Percentiles rank a stretch among this genome's conserved stretches.
Conservation (phyloP, 2,888 invertebrate genomes). For the Lithophane leautieri region DNA sequence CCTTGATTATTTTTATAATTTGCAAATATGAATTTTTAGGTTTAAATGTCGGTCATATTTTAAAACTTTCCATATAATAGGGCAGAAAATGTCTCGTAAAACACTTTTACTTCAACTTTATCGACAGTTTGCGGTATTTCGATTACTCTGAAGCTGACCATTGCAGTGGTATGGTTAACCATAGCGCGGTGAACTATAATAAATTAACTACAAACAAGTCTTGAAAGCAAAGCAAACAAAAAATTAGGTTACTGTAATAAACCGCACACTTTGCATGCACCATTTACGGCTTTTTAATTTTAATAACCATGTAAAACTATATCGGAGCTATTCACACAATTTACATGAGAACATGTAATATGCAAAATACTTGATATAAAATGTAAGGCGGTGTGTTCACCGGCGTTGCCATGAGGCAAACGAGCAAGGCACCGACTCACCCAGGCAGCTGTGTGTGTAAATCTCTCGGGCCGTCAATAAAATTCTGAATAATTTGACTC, state of each 20-base stretch:
- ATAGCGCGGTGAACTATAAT: constrained; percentile 19
- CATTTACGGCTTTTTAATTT: constrained; percentile 60
- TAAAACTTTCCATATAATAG: background rate
- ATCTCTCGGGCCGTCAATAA: constrained; percentile 80
- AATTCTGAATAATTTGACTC: constrained; percentile 82
- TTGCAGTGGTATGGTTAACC: constrained; percentile 17
- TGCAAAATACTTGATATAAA: constrained; percentile 61
- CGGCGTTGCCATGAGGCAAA: constrained; percentile 41
- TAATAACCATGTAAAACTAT: constrained; percentile 59
- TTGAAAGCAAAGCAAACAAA: constrained; percentile 50
- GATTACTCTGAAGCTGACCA: constrained; percentile 4
- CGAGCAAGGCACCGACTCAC: constrained; percentile 23
- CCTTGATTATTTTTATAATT: background rate
- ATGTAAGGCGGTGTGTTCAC: constrained; percentile 49
- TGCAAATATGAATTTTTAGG: background rate
- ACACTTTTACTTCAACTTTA: background rate
- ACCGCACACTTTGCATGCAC: constrained; percentile 49
- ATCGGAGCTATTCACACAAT: constrained; percentile 49
- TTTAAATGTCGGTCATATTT: background rate
- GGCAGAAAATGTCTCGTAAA: background rate
- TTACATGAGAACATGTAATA: constrained; percentile 59
- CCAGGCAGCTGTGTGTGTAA: constrained; percentile 71
- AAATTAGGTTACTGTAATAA: constrained; percentile 48
- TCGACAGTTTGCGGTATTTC: constrained; percentile 6
- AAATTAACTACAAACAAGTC: constrained; percentile 49